phyloP scores from a whole-genome alignment of 2,113 vertebrate genomes.

The Anthoscopus minutus region DNA sequence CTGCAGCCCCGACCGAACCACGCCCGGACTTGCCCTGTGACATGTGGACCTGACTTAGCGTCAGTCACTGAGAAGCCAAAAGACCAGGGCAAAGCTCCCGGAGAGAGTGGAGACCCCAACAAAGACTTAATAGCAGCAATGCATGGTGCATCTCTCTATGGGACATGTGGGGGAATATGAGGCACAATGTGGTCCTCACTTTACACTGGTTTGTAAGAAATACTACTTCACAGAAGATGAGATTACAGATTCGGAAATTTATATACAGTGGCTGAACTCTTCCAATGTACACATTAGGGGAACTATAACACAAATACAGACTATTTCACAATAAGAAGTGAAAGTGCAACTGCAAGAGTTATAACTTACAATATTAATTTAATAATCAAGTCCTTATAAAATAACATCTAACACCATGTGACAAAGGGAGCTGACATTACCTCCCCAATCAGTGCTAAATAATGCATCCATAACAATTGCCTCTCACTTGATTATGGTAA shows the following conservation, averaged over 20 bases:
- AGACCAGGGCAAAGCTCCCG: too few species aligned
- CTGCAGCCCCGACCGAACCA: too few species aligned
- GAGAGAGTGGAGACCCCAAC: too few species aligned
- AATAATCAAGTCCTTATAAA: conserved; percentile 48
- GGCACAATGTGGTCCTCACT: not conserved
- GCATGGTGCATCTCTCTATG: not conserved
- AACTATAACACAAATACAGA: not conserved
- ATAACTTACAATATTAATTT: conserved; percentile 17
- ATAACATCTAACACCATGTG: conserved; percentile 27
- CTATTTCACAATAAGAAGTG: not conserved
- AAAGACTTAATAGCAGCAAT: not conserved
- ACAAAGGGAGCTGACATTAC: not conserved
- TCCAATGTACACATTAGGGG: not conserved
- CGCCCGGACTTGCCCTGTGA: too few species aligned
- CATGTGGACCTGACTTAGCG: too few species aligned
- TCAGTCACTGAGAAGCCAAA: too few species aligned
- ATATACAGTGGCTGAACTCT: not conserved
- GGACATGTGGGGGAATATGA: not conserved
- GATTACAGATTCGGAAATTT: not conserved
- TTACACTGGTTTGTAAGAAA: not conserved
- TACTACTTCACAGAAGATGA: not conserved
- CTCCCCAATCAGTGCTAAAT: conserved; percentile 42
- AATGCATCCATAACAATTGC: conserved; percentile 33
- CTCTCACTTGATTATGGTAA: conserved; percentile 44
- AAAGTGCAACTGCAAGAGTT: not conserved